phyloP scores from a whole-genome alignment of 1,140 invertebrate species.

The Zophobas atratus region DNA sequence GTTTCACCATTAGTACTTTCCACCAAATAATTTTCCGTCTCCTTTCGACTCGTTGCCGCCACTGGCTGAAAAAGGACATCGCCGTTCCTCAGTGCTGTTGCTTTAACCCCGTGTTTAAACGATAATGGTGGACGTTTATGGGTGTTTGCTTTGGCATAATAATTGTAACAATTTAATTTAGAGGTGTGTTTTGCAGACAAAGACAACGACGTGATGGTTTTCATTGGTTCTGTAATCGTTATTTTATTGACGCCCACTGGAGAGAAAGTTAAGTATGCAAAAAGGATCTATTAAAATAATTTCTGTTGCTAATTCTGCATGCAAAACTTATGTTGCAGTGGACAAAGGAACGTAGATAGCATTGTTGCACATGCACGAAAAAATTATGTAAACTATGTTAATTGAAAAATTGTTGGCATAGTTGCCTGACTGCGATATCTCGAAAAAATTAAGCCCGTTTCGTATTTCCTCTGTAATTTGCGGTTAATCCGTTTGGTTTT shows the following conservation, averaged over 20 bases:
- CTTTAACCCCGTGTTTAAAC: neutral
- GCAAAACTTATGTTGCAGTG: too few relatives aligned
- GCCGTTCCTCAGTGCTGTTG: neutral
- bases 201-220: neutral
- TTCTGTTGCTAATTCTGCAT: too few relatives aligned
- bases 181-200: neutral
- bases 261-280: neutral
- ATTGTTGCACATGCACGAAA: too few relatives aligned
- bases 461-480: too few relatives aligned
- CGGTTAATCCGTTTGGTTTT: too few relatives aligned
- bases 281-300: too few relatives aligned
- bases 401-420: too few relatives aligned
- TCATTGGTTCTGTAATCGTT: slow-evolving; percentile 1
- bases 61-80: neutral
- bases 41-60: neutral
- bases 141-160: slow-evolving; percentile 6
- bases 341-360: too few relatives aligned
- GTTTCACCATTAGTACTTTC: neutral
- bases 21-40: neutral
- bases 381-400: too few relatives aligned
- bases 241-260: neutral
- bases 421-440: too few relatives aligned
- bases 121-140: slow-evolving; percentile 4
- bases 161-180: slow-evolving; percentile 16
- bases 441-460: too few relatives aligned